Percentiles rank a stretch among this genome's conserved stretches.
phyloP scores from a whole-genome alignment of 2,888 invertebrate genomes.

The Chrysolina americana region DNA sequence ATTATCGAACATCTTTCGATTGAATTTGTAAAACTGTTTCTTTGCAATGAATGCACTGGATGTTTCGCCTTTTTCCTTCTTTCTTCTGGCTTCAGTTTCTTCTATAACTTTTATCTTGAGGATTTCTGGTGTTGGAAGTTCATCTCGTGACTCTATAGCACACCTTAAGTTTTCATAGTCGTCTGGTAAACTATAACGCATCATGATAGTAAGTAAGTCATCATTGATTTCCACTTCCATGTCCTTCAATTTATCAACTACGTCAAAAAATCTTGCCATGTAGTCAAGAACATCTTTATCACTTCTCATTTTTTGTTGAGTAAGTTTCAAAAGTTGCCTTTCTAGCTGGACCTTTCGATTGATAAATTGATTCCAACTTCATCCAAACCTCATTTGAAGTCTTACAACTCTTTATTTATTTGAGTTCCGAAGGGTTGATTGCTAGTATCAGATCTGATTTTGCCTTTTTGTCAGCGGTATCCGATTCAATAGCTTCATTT shows the following conservation, averaged over 20 bases:
- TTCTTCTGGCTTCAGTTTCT: too few species aligned
- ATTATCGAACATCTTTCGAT: too few species aligned
- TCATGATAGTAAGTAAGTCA: too few species aligned
- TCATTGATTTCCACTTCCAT: too few species aligned
- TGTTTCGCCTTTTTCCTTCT: too few species aligned
- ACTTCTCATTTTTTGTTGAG: not conserved
- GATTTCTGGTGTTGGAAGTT: too few species aligned
- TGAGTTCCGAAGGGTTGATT: not conserved
- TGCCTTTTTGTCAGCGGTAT: not conserved
- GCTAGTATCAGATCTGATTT: not conserved
- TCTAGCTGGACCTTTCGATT: not conserved
- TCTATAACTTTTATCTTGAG: too few species aligned
- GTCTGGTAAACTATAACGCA: too few species aligned
- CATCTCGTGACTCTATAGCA: too few species aligned
- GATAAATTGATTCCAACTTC: not conserved
- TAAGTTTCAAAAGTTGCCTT: not conserved
- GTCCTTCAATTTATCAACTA: not conserved
- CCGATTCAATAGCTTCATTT: not conserved
- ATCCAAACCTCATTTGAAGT: not conserved
- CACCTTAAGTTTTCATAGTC: too few species aligned
- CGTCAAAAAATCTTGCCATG: not conserved
- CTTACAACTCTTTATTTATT: not conserved
- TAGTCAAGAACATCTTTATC: not conserved
- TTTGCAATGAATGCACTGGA: too few species aligned
- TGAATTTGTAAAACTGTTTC: too few species aligned